Base-by-base conservation (phyloP, 1,140 invertebrate genomes). In the Caenorhabditis brenneri region DNA sequence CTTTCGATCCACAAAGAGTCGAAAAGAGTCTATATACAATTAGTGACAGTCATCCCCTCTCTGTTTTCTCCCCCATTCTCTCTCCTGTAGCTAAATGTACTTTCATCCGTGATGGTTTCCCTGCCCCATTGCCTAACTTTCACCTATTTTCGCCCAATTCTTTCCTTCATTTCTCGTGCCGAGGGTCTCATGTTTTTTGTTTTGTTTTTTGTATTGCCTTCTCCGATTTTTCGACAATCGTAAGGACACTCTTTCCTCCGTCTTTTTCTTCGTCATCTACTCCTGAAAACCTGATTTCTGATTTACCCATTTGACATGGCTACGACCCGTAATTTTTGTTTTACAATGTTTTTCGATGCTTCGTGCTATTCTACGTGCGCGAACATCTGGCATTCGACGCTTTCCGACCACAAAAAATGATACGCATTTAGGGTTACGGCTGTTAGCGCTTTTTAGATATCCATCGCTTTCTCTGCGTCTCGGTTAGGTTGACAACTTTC, bases 91-190 rank as follows among this genome's bases (percentile, higher is more conserved):
- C 7, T 27, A 65, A 65, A 65, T 74, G 65, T 42, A 74, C 65
- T 74, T 74, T 74, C 65, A 74, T 74, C 65, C 65, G 65, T 74
- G 65, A 74, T 74, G 65, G 65, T 74, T 74, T 74, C 36, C 24
- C 24, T 74, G 65, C 65, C 65, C 36, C 65, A 74, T 74, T 74
- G 65, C 65, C 65, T 24, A 42, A 74, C 65, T 74, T 74, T 74
- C 65, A 74, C 65, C 65, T 42, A 31, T 74, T 65, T 74, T 74
- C 65, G 33, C 65, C 65, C 65, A 74, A 24, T 74, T 74, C 65
- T 74, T 74, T 74, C 65, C 36, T 33, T 74, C 65, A 42, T 74
- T 74, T 74, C 65, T n/a, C 65, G 65, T 74, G 65, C 33, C 36
- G 65, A 74, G 16, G 65, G 36, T 0, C 36, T 46, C 22, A 42